Evolutionary conservation across 2,888 invertebrate genomes (phyloP), one percentile per base, ranked within the genome.

Genomic region (Andrena praecox): DNA sequence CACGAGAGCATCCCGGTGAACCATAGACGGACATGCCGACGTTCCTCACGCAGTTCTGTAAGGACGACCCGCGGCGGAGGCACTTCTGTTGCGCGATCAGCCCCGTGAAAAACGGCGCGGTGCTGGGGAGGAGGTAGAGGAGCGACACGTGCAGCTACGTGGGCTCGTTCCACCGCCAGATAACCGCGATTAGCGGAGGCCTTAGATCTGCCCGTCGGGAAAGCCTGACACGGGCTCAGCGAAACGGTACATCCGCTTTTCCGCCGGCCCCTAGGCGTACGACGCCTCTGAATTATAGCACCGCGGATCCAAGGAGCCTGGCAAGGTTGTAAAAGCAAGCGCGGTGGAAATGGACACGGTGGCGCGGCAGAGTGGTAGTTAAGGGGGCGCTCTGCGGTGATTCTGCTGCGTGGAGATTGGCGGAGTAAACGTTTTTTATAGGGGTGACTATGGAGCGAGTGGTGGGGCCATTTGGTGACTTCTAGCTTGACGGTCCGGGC

Each of bases 11-110:
- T 70, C 59, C 73, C 82, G 68, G 79, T 62, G 72, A 63, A 70
- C 74, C 76, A 63, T 70, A 75, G 84, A 78, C 56, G 81, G 84
- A 78, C 77, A 84, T 76, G 72, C 77, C 75, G 80, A 66, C 78
- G 81, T 84, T 81, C 70, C 80, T 78, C 71, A 78, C 80, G 72
- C 81, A 74, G 64, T 67, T 42, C 71, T 66, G 71, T 33, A 60
- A 54, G 29, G 54, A 62, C 35, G 68, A 74, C 56, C 70, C 63
- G 71, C 76, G 20, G 77, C 59, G 48, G 35, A 67, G 69, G 54
- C 50, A 83, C 73, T 84, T 78, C 73, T 77, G 70, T 84, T 78
- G 81, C 84, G 81, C 76, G 56, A 24, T 56, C 56, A 70, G 56
- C 29, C 62, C 33, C 63, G 67, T 82, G 83, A 83, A 82, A 82